These are phyloP conservation scores for Drosophila atripex DNA, from an alignment of 2,888 invertebrate genomes.

Conservation along the genomic window DNA sequence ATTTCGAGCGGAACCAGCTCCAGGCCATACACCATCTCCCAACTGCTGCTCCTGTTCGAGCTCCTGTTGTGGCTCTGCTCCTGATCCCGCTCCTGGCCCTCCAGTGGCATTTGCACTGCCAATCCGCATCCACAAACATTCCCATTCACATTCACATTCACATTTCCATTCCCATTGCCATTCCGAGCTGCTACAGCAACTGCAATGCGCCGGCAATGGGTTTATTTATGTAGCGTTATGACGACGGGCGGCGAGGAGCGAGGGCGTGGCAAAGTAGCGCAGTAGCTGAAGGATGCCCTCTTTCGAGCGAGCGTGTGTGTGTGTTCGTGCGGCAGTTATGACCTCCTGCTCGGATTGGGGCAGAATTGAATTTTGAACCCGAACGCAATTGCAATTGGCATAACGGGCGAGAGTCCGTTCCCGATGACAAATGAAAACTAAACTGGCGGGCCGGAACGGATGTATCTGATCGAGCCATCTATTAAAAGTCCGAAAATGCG, in stretches of 20 bases:
- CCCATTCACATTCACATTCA: conserved; percentile 24
- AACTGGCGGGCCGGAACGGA: conserved; percentile 29
- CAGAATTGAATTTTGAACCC: conserved; percentile 70
- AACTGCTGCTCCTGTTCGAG: conserved; percentile 8
- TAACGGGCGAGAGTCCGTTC: conserved; percentile 55
- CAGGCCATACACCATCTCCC: conserved; percentile 45
- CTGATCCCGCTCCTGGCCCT: background rate
- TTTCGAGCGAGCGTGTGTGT: conserved; percentile 2
- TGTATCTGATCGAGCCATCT: conserved; percentile 16
- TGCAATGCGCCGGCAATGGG: conserved; percentile 73
- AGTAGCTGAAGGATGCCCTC: conserved; percentile 8
- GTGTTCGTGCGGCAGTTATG: conserved; percentile 38
- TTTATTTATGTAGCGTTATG: conserved; percentile 77
- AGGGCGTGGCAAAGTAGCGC: conserved; percentile 9
- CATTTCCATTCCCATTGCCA: conserved; percentile 14
- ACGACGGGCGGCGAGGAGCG: conserved; percentile 48
- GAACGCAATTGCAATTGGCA: conserved; percentile 68
- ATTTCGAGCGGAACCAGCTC: conserved; percentile 45
- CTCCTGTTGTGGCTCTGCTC: background rate
- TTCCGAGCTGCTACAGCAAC: conserved; percentile 43
- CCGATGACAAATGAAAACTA: conserved; percentile 74
- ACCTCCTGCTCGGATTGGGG: conserved; percentile 37
- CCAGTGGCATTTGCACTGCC: conserved; percentile 8
- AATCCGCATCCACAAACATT: conserved; percentile 6
- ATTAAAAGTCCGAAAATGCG: conserved; percentile 7